A percentile compares a stretch with the other conserved stretches of the same genome.
phyloP scores from a whole-genome alignment of 1,140 invertebrate species.

The Episyrphus balteatus region DNA sequence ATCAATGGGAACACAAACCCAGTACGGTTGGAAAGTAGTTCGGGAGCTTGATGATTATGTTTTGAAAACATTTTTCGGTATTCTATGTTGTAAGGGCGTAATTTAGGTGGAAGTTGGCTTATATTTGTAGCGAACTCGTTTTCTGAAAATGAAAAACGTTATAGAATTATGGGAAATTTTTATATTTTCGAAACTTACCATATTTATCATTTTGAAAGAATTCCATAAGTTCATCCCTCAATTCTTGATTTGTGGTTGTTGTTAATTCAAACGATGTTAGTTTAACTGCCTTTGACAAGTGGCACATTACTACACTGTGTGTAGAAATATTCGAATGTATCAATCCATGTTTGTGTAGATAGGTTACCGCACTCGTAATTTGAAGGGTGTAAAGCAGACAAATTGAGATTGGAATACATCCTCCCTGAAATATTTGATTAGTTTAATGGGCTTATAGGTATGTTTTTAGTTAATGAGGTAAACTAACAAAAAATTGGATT shows the following conservation, averaged over 20 bases:
- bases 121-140: no score
- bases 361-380: slow-evolving; percentile 1
- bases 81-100: background rate
- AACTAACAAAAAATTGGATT: no score
- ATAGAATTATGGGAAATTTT: no score
- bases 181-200: no score
- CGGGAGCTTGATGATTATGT: slow-evolving; percentile 6
- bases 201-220: background rate
- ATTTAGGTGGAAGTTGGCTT: background rate
- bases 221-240: background rate
- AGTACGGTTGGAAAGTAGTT: background rate
- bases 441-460: no score
- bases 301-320: slow-evolving; percentile 2
- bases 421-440: no score
- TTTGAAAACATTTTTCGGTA: slow-evolving; percentile 1
- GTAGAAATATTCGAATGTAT: slow-evolving; percentile 6
- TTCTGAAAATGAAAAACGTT: no score
- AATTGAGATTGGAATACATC: no score
- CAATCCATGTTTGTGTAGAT: slow-evolving; percentile 5
- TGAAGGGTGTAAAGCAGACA: background rate
- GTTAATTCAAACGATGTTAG: slow-evolving; percentile 6
- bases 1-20: slow-evolving; percentile 2
- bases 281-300: background rate
- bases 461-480: no score
- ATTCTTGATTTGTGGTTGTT: background rate